Evolutionary conservation across 2,797 vertebrate species (phyloP).

Genomic region (Rhincodon typus): DNA sequence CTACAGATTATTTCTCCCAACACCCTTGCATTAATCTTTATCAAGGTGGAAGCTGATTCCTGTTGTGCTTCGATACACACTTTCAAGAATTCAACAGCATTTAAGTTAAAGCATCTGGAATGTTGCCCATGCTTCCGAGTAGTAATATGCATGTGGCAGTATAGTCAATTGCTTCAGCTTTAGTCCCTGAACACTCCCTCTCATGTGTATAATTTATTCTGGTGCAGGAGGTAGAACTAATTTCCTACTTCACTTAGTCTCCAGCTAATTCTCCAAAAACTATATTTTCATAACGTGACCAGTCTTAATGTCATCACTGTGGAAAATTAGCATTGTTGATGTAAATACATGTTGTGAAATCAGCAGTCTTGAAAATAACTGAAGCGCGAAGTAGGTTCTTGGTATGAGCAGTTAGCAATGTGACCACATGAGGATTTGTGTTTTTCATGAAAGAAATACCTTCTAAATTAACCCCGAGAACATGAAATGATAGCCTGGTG

Average conservation of each 20-base stretch:
- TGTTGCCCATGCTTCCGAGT: neutral
- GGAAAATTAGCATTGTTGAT: neutral
- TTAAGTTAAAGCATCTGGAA: neutral
- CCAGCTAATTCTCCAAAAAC: neutral
- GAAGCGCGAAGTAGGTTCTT: neutral
- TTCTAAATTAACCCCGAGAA: constrained; percentile 20
- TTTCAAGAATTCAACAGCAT: neutral
- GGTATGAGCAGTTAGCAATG: neutral
- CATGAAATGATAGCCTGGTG: neutral
- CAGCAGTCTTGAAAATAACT: constrained; percentile 19
- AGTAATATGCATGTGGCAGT: neutral
- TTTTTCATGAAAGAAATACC: neutral
- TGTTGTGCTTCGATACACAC: neutral
- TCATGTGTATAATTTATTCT: constrained; percentile 33
- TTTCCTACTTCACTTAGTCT: constrained; percentile 31
- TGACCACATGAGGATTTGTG: constrained; percentile 20
- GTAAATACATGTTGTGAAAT: constrained; percentile 34
- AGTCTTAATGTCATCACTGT: constrained; percentile 8
- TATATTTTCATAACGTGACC: constrained; percentile 6
- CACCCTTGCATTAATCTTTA: neutral
- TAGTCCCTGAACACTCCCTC: neutral
- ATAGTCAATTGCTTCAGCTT: neutral
- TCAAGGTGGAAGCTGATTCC: neutral
- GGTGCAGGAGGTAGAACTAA: constrained; percentile 21
- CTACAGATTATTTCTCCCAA: neutral